phyloP scores from a whole-genome alignment of 1,140 invertebrate species.

The Tribolium madens region DNA sequence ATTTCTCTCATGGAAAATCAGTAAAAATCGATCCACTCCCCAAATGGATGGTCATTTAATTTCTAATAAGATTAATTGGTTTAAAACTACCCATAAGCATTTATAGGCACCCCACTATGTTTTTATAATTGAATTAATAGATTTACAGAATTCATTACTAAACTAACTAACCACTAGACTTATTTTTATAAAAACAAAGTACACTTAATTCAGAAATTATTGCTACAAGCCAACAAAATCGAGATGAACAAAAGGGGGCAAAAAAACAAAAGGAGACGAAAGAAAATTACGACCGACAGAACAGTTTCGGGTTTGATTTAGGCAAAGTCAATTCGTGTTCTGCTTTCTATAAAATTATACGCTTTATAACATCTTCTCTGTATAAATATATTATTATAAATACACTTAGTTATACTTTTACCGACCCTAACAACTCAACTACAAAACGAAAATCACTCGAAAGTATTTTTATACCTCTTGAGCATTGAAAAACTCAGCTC shows the following conservation, averaged over 20 bases:
- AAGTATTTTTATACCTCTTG: neutral
- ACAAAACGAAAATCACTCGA: constrained; percentile 8
- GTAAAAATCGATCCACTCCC: neutral
- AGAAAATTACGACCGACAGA: constrained; percentile 7
- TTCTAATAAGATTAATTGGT: constrained; percentile 38
- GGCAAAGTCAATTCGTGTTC: constrained; percentile 30
- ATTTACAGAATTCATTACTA: constrained; percentile 37
- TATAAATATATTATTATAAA: constrained; percentile 35
- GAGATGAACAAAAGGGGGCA: neutral
- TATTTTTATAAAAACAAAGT: constrained; percentile 25
- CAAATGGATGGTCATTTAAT: constrained; percentile 21
- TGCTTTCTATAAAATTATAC: constrained; percentile 6
- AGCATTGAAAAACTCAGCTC: neutral
- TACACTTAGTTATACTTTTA: constrained; percentile 31
- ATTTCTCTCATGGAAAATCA: neutral
- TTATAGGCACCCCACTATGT: constrained; percentile 35
- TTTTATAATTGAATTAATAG: constrained; percentile 29
- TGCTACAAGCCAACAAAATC: constrained; percentile 20
- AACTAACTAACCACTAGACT: constrained; percentile 29
- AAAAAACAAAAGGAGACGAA: neutral
- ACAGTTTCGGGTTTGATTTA: constrained; percentile 20
- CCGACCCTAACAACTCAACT: constrained; percentile 19
- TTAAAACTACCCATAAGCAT: constrained; percentile 36
- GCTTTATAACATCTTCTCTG: constrained; percentile 19
- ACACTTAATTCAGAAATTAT: constrained; percentile 35